These are phyloP conservation scores for Polypterus bichir DNA, from an alignment of 2,113 vertebrate genomes.

Conservation along the genomic window DNA sequence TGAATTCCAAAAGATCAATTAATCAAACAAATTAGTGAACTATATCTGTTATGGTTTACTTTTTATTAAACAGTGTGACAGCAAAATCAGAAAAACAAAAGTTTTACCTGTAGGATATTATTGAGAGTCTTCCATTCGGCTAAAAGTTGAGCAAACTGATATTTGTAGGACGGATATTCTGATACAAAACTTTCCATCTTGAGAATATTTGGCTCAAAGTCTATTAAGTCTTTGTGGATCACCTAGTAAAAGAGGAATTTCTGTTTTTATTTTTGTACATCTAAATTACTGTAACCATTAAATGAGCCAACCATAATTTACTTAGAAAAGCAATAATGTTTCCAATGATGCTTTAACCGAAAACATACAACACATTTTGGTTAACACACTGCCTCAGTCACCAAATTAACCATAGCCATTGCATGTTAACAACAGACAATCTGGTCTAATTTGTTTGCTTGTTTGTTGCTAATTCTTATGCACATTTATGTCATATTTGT, in stretches of 20 bases:
- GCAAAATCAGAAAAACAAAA: too few species aligned
- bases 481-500: too few species aligned
- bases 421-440: too few species aligned
- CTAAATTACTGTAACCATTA: not conserved
- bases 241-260: conserved; percentile 39
- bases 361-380: not conserved
- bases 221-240: conserved; percentile 68
- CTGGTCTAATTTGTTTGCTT: too few species aligned
- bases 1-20: too few species aligned
- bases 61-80: not conserved
- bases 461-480: too few species aligned
- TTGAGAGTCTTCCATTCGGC: conserved; percentile 51
- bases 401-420: too few species aligned
- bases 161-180: conserved; percentile 47
- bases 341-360: not conserved
- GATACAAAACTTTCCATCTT: conserved; percentile 55
- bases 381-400: too few species aligned
- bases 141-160: conserved; percentile 53
- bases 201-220: conserved; percentile 50
- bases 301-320: not conserved
- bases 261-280: not conserved
- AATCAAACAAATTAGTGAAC: too few species aligned
- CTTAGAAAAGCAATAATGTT: not conserved
- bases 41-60: too few species aligned
- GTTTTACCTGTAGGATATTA: conserved; percentile 52